Percentiles rank a stretch among this genome's conserved stretches.
Evolutionary conservation across 2,113 vertebrate genomes (phyloP).

Genomic region (Tringa solitaria): DNA sequence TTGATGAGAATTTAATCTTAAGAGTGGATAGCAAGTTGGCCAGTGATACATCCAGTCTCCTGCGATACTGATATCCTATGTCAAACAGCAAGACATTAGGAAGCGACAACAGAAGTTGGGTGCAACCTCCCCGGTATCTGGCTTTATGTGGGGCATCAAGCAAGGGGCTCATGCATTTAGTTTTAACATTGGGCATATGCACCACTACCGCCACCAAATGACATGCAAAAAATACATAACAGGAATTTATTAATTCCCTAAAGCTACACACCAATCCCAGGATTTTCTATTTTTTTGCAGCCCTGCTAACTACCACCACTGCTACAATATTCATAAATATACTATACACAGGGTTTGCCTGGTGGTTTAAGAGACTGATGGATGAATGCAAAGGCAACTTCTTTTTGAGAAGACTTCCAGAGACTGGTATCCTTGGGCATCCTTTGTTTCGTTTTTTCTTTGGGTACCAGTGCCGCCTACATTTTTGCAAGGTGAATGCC

Average conservation of each 20-base stretch:
- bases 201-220: constrained; percentile 79
- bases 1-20: constrained; percentile 12
- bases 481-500: neutral
- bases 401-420: neutral
- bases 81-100: constrained; percentile 84
- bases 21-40: constrained; percentile 28
- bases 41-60: constrained; percentile 74
- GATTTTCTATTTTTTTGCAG: neutral
- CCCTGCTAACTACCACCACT: neutral
- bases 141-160: constrained; percentile 99
- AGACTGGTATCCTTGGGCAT: neutral
- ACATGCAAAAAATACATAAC: constrained; percentile 84
- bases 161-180: constrained; percentile 94
- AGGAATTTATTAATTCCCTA: constrained; percentile 35
- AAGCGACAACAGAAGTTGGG: constrained; percentile 83
- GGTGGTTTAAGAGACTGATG: neutral
- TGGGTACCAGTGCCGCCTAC: neutral
- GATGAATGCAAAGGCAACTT: neutral
- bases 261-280: neutral
- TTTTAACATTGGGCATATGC: constrained; percentile 84
- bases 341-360: neutral
- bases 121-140: constrained; percentile 97
- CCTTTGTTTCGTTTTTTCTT: neutral
- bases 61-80: constrained; percentile 45
- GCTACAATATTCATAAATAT: neutral